These are phyloP conservation scores for Mythimna ferrago DNA, from an alignment of 2,888 invertebrate species.

Conservation along the genomic window DNA sequence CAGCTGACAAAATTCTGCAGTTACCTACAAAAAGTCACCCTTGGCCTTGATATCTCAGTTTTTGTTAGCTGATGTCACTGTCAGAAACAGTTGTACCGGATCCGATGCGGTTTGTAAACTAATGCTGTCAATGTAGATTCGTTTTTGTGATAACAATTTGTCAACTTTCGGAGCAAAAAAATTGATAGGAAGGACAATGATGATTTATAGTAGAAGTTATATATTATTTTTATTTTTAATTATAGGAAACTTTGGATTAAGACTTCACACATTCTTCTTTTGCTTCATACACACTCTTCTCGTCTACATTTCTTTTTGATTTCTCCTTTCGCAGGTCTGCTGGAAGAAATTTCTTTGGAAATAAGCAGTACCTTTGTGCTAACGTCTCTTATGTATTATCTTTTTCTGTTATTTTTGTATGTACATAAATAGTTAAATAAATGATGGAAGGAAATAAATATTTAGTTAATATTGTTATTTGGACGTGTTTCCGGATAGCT, in stretches of 20 bases:
- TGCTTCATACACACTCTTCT: too few species aligned
- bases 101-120: slow-evolving; percentile 38
- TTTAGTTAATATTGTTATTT: not conserved
- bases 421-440: too few species aligned
- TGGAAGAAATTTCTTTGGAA: too few species aligned
- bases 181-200: not conserved
- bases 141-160: slow-evolving; percentile 30
- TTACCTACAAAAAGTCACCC: slow-evolving; percentile 33
- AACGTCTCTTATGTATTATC: too few species aligned
- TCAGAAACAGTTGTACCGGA: slow-evolving; percentile 50
- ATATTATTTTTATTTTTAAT: too few species aligned
- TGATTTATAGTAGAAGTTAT: too few species aligned
- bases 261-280: too few species aligned
- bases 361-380: too few species aligned
- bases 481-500: not conserved
- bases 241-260: too few species aligned
- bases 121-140: slow-evolving; percentile 38
- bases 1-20: slow-evolving; percentile 38
- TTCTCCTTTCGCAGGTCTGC: too few species aligned
- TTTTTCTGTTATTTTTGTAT: too few species aligned
- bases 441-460: slow-evolving; percentile 17
- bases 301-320: too few species aligned
- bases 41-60: slow-evolving; percentile 50
- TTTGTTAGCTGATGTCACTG: slow-evolving; percentile 44
- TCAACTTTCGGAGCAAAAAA: slow-evolving; percentile 39